phyloP scores from a whole-genome alignment of 2,113 vertebrate species.

The Tupaia chinensis region DNA sequence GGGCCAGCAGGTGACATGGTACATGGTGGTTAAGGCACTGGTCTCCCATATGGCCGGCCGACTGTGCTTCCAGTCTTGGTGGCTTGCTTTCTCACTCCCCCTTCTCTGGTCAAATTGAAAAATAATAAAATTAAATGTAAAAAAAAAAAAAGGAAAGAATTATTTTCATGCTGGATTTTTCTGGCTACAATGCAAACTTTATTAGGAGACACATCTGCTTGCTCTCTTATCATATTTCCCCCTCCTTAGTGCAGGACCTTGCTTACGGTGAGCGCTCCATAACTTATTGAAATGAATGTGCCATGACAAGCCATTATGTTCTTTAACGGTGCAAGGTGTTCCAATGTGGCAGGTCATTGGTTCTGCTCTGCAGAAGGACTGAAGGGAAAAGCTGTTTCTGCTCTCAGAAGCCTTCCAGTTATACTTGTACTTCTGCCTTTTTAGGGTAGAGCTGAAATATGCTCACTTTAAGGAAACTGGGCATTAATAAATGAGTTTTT shows the following conservation, averaged over 20 bases:
- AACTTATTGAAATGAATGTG: background rate
- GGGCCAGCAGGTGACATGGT: no score
- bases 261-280: background rate
- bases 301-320: background rate
- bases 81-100: no score
- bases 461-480: background rate
- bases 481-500: constrained; percentile 12
- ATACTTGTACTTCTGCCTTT: background rate
- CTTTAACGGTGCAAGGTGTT: background rate
- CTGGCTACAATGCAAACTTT: background rate
- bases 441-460: background rate
- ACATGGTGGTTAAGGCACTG: no score
- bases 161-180: constrained; percentile 27
- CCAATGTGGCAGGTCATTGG: background rate
- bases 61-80: no score
- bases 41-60: no score
- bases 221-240: background rate
- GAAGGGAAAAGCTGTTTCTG: background rate
- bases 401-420: background rate
- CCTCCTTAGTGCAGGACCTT: background rate
- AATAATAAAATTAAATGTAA: no score
- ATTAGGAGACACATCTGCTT: background rate
- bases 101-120: no score
- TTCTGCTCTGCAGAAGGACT: background rate
- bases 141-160: no score